Conservation (phyloP, 2,113 vertebrate species). For the Orycteropus afer region DNA sequence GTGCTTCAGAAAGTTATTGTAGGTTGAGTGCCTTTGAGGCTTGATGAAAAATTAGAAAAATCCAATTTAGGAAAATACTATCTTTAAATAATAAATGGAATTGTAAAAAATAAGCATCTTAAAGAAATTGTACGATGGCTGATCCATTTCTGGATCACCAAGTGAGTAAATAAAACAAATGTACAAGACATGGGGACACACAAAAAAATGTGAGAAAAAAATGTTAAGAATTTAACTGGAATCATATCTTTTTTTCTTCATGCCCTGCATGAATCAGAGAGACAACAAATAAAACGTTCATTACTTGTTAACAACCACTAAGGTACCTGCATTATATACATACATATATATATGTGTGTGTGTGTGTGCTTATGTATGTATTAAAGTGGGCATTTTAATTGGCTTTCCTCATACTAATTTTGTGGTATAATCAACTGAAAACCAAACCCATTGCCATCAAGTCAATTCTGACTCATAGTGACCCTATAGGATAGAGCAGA, state of each 20-base stretch:
- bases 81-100: conserved; percentile 35
- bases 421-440: not conserved
- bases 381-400: conserved; percentile 20
- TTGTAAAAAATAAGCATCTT: conserved; percentile 48
- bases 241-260: not conserved
- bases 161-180: not conserved
- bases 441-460: no score
- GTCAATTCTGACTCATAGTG: no score
- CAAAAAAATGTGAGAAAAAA: not conserved
- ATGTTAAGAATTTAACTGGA: not conserved
- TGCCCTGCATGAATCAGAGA: not conserved
- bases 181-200: not conserved
- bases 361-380: not conserved
- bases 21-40: conserved; percentile 29
- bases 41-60: conserved; percentile 32
- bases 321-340: not conserved
- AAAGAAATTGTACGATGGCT: not conserved
- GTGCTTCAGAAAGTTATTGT: conserved; percentile 31
- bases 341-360: not conserved
- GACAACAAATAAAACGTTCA: not conserved
- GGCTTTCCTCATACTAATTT: conserved; percentile 13
- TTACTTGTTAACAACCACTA: not conserved
- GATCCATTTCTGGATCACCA: not conserved
- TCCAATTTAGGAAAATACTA: not conserved
- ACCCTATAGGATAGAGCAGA: no score